Percentiles rank a stretch among this genome's conserved stretches.
phyloP scores from a whole-genome alignment of 1,140 invertebrate species.

The Prorops nasuta region DNA sequence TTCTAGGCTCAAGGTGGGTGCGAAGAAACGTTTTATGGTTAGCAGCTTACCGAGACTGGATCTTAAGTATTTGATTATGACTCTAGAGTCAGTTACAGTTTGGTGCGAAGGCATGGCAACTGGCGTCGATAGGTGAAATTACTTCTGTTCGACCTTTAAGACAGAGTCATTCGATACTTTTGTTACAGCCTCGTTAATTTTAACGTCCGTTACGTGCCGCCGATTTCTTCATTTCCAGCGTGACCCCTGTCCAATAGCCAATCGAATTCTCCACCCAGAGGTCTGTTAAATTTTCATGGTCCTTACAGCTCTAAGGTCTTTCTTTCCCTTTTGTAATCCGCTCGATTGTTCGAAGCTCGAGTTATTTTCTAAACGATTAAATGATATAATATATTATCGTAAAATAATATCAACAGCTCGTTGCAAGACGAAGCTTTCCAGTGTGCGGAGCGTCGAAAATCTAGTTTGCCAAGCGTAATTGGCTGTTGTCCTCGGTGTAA shows the following conservation, averaged over 20 bases:
- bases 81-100: conserved; percentile 34
- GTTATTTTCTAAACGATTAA: too few relatives aligned
- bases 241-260: too few relatives aligned
- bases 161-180: conserved; percentile 43
- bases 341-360: too few relatives aligned
- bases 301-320: too few relatives aligned
- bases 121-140: conserved; percentile 24
- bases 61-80: conserved; percentile 53
- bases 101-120: conserved; percentile 24
- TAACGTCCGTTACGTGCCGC: conserved; percentile 49
- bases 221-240: conserved; percentile 50
- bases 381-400: too few relatives aligned
- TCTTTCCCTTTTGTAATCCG: conserved; percentile 10
- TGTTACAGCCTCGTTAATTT: conserved; percentile 55
- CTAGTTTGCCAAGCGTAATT: conserved; percentile 27
- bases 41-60: too few relatives aligned
- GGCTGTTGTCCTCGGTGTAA: conserved; percentile 39
- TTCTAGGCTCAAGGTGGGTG: too few relatives aligned
- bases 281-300: too few relatives aligned
- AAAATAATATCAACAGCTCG: too few relatives aligned
- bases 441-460: conserved; percentile 17
- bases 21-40: too few relatives aligned
- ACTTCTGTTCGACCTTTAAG: conserved; percentile 17
- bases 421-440: too few relatives aligned
- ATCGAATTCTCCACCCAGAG: too few relatives aligned